These are phyloP conservation scores for Pristis pectinata DNA, from an alignment of 2,797 vertebrate genomes.

Conservation along the genomic window DNA sequence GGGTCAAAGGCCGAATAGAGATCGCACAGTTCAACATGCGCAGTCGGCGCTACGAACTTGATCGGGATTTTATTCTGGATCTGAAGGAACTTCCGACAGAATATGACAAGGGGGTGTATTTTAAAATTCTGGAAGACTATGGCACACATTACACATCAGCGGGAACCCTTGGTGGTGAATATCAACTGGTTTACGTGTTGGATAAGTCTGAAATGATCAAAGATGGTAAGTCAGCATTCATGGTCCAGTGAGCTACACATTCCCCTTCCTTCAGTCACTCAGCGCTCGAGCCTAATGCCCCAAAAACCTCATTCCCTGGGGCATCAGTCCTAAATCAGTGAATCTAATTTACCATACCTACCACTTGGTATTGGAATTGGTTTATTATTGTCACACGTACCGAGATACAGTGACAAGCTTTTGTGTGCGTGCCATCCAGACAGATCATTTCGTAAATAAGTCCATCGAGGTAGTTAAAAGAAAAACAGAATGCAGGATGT, in stretches of 20 bases:
- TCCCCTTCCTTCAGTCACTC: no score
- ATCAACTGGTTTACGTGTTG: slow-evolving; percentile 77
- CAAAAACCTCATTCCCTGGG: no score
- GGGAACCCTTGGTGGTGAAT: slow-evolving; percentile 74
- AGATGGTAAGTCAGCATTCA: slow-evolving; percentile 48
- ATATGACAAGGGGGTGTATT: slow-evolving; percentile 83
- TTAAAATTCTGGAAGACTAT: slow-evolving; percentile 79
- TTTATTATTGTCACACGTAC: no score
- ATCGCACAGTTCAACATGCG: slow-evolving; percentile 74
- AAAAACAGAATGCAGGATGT: no score
- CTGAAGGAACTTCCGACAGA: slow-evolving; percentile 61
- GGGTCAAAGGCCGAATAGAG: slow-evolving; percentile 68
- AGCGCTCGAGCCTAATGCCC: no score
- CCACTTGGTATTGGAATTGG: no score
- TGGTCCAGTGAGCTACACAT: background rate
- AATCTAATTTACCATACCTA: no score
- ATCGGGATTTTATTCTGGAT: slow-evolving; percentile 63
- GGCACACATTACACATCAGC: slow-evolving; percentile 81
- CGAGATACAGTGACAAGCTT: no score
- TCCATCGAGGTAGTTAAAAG: no score
- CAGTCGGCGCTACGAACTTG: slow-evolving; percentile 55
- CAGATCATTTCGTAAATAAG: no score
- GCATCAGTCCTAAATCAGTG: no score
- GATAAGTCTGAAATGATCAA: slow-evolving; percentile 56
- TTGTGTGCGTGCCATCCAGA: no score